Evolutionary conservation across 2,888 invertebrate species (phyloP), one percentile per base, ranked within the genome.

Genomic region (Frankliniella fusca): DNA sequence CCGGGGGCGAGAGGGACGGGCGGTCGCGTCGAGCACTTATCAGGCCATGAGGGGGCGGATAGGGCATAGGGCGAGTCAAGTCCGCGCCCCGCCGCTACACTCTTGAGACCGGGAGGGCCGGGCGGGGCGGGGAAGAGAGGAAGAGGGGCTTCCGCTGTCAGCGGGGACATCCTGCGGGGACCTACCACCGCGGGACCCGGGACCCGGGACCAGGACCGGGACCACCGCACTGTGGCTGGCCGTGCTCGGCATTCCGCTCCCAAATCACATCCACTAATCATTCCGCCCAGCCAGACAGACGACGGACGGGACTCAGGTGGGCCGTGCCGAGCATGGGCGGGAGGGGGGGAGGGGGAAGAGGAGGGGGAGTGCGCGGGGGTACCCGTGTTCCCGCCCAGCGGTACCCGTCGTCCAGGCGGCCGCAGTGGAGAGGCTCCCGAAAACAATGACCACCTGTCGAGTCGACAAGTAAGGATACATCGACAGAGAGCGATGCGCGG

Each of bases 371-470:
- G 65, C 23, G n/a, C 70, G n/a, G n/a, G 12, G 54, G 54, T 54
- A 54, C 54, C 70, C 70, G 70, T 23, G n/a, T n/a, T n/a, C n/a
- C n/a, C 70, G 70, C 54, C 70, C 23, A 23, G 70, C 70, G 23
- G 54, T 8, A 23, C 11, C 12, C 70, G 27, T 2, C 27, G 27
- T 5, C 70, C 0, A 7, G 23, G 27, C 27, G 20, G 18, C 54
- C 54, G 54, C 54, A 1, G 54, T 7, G 61, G 61, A 7, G 7
- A 76, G 27, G 70, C 70, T 76, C 70, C 70, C 70, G 70, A 76
- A 76, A 76, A 76, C 70, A 76, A 76, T 76, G 70, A 76, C 70
- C 70, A 76, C 70, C 70, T 76, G 70, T 76, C 70, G 70, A 76
- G 70, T 12, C 11, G 70, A 76, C 70, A 76, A 23, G 70, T 10